A percentile compares a stretch with the other conserved stretches of the same genome.
Conservation (phyloP, 2,113 vertebrate species). For the Syngnathus typhle region DNA sequence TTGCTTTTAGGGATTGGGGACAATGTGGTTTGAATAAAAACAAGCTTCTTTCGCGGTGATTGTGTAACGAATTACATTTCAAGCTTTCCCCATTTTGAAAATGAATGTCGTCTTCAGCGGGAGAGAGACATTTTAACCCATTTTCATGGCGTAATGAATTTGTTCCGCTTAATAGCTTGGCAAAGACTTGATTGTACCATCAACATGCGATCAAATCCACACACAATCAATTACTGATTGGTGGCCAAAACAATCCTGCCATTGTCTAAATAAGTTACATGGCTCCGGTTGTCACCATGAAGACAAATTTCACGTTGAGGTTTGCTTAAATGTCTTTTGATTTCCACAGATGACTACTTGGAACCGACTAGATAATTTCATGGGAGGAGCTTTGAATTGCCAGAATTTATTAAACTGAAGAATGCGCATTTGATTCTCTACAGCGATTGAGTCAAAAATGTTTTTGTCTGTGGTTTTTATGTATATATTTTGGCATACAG, state of each 20-base stretch:
- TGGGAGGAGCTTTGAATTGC: not conserved
- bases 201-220: slow-evolving; percentile 50
- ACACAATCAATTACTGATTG: slow-evolving; percentile 44
- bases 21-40: slow-evolving; percentile 64
- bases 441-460: not conserved
- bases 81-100: slow-evolving; percentile 60
- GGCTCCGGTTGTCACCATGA: not conserved
- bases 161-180: slow-evolving; percentile 63
- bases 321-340: not conserved
- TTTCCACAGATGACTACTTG: not conserved
- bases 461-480: no score
- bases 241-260: slow-evolving; percentile 9
- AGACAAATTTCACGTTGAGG: not conserved
- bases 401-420: not conserved
- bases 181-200: slow-evolving; percentile 58
- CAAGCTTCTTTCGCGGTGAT: slow-evolving; percentile 55
- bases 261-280: not conserved
- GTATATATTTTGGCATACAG: no score
- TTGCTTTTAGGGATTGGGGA: slow-evolving; percentile 41
- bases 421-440: not conserved
- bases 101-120: slow-evolving; percentile 51
- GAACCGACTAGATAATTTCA: not conserved
- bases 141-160: slow-evolving; percentile 70
- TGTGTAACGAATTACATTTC: slow-evolving; percentile 70
- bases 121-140: slow-evolving; percentile 54